These are phyloP conservation scores for Ictidomys tridecemlineatus DNA, from an alignment of 2,113 vertebrate genomes.

Conservation along the genomic window DNA sequence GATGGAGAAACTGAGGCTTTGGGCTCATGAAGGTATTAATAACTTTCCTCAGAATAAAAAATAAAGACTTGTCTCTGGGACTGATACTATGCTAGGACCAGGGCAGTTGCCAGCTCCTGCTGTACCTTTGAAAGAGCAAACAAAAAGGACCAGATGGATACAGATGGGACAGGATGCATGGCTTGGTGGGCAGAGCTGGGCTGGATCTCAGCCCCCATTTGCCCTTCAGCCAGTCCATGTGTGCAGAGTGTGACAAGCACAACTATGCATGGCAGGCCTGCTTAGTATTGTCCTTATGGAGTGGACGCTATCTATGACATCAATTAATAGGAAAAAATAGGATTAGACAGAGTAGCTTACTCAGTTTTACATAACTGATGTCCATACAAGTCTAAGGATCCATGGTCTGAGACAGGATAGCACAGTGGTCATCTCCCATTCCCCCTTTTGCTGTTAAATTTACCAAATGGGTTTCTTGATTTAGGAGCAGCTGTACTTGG, in stretches of 20 bases:
- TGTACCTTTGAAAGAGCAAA: background rate
- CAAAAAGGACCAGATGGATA: background rate
- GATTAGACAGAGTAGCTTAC: background rate
- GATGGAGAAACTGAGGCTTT: background rate
- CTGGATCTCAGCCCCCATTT: background rate
- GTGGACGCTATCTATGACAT: background rate
- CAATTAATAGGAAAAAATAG: background rate
- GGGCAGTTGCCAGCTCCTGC: background rate
- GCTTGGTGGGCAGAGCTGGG: background rate
- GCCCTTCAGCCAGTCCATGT: too few relatives aligned
- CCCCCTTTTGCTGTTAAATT: background rate
- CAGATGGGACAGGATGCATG: background rate
- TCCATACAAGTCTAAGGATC: background rate
- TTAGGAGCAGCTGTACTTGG: background rate
- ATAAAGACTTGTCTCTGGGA: background rate
- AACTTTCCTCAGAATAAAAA: background rate
- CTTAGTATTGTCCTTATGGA: background rate
- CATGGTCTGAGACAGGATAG: background rate
- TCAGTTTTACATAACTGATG: background rate
- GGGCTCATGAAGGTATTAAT: background rate
- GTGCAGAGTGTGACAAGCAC: background rate
- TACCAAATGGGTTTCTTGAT: background rate
- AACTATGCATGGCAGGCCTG: background rate
- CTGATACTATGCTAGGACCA: background rate
- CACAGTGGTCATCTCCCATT: background rate